Conservation (phyloP, 2,113 vertebrate species). For the Argyrosomus japonicus region DNA sequence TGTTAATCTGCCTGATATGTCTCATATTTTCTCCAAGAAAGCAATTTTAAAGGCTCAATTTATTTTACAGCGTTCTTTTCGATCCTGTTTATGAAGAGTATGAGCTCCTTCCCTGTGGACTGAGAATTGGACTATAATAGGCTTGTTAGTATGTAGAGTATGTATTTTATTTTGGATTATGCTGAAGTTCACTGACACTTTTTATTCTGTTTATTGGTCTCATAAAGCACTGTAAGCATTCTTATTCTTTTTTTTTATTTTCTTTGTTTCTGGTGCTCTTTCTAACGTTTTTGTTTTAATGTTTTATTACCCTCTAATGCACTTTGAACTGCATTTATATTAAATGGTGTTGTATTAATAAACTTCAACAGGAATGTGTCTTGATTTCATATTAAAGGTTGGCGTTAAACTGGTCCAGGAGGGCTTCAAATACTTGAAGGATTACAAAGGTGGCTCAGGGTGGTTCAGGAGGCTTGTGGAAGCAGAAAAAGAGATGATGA, state of each 20-base stretch:
- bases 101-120: neutral
- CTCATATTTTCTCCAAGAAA: neutral
- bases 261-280: neutral
- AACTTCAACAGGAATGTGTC: neutral
- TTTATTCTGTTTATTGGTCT: conserved; percentile 6
- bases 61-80: neutral
- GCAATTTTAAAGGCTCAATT: neutral
- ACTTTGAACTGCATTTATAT: neutral
- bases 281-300: neutral
- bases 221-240: neutral
- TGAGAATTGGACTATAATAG: neutral
- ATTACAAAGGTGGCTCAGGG: neutral
- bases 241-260: neutral
- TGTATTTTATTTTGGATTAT: neutral
- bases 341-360: neutral
- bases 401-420: neutral
- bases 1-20: neutral
- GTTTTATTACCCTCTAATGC: neutral
- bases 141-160: neutral
- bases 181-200: neutral
- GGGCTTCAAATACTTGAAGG: conserved; percentile 8
- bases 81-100: neutral
- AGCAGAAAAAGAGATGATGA: neutral
- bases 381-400: neutral
- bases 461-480: neutral